phyloP scores from a whole-genome alignment of 2,113 vertebrate species.

The Mystacornis crossleyi region DNA sequence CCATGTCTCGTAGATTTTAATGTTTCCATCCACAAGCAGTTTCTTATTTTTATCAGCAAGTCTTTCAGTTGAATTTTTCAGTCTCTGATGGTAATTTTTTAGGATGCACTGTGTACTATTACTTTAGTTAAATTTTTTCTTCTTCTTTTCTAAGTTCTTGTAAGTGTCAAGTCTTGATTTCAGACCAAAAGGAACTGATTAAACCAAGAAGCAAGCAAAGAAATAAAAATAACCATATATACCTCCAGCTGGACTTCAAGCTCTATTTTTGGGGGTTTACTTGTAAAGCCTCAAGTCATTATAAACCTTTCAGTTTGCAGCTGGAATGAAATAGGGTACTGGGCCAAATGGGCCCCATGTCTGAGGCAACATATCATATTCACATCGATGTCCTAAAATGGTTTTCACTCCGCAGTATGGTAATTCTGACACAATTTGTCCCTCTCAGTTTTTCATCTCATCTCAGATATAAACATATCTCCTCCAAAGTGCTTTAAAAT shows the following conservation, averaged over 20 bases:
- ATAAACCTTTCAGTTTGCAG: background rate
- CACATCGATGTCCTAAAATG: background rate
- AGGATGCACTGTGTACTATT: background rate
- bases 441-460: background rate
- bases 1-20: background rate
- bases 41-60: background rate
- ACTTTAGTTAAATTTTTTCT: background rate
- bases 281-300: background rate
- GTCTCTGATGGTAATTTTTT: background rate
- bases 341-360: background rate
- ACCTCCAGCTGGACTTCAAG: background rate
- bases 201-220: background rate
- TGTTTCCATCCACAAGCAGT: background rate
- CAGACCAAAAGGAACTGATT: background rate
- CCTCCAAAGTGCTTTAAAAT: background rate
- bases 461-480: background rate
- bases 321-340: background rate
- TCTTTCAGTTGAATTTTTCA: background rate
- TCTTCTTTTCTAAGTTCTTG: background rate
- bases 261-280: background rate
- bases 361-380: background rate
- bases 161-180: background rate
- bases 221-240: background rate
- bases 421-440: background rate
- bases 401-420: background rate